Base-by-base conservation (phyloP, 2,113 vertebrate species). In the Spermophilus dauricus region DNA sequence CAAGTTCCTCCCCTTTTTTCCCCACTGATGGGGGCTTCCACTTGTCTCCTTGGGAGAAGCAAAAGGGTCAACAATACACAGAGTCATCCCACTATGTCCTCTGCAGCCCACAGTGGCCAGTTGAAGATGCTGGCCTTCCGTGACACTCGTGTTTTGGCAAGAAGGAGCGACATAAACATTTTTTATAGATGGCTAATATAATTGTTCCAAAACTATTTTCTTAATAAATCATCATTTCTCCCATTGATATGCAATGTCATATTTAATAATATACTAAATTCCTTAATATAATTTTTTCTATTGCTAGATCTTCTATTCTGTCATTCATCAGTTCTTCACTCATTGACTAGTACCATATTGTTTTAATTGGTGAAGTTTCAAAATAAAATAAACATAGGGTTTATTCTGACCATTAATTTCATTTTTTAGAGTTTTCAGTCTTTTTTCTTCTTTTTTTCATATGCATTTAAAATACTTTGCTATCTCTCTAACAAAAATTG, bases 351-450 rank as follows among this genome's bases (percentile, higher is more conserved):
- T 63, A 63, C 24, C 9, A 63, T 28, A 63, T 18, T 63, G 61
- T 28, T 63, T 63, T 26, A 90, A 61, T 51, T 91, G 51, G 22
- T 53, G 53, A 95, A 51, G 39, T 20, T 95, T 87, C 48, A 91
- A 86, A 86, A 83, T 89, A 89, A 77, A 48, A 83, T 89, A 89
- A 77, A 48, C 73, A 67, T 26, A 16, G 45, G 30, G 16, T 12
- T 83, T 83, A 20, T 77, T 88, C 24, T 16, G 39, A 67, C 37
- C 63, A 28, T 85, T 96, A 73, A 82, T 89, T 89, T 95, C 83
- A 63, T 28, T 63, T 61, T 78, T 58, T 56, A 80, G 58, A 76
- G 34, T 67, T 95, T 51, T 39, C 22, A 69, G 22, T 12, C 56
- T 86, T 89, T 56, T 76, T 10, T 63, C 7, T 63, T 63, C 22